These are phyloP conservation scores for Drosophila neutralis DNA, from an alignment of 2,888 invertebrate species.

Conservation along the genomic window DNA sequence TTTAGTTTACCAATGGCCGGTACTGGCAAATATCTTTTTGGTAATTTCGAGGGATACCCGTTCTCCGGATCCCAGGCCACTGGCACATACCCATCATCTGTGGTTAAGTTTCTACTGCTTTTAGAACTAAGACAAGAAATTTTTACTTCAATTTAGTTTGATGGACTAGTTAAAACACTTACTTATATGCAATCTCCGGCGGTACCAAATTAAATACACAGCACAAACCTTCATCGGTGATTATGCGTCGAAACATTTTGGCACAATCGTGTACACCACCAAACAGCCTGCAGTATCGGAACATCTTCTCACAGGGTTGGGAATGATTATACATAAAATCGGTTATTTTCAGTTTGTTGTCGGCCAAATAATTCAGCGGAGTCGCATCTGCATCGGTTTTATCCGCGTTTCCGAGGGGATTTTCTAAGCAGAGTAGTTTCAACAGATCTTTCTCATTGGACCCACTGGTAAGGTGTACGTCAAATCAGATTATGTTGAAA, in stretches of 20 bases:
- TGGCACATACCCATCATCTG: conserved; percentile 42
- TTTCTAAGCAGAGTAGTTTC: conserved; percentile 58
- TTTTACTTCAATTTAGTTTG: neutral
- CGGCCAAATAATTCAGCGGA: neutral
- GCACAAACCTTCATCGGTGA: conserved; percentile 94
- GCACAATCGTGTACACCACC: conserved; percentile 87
- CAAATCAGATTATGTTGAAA: neutral
- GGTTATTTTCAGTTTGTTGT: conserved; percentile 54
- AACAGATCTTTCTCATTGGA: conserved; percentile 64
- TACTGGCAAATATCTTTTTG: conserved; percentile 86
- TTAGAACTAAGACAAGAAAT: neutral
- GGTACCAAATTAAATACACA: conserved; percentile 93
- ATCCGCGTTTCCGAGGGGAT: conserved; percentile 3
- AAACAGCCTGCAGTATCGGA: conserved; percentile 89
- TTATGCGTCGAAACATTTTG: conserved; percentile 89
- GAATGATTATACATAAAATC: conserved; percentile 70
- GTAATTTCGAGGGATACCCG: conserved; percentile 87
- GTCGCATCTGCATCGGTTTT: conserved; percentile 12
- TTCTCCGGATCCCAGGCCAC: conserved; percentile 91
- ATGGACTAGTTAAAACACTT: conserved; percentile 7
- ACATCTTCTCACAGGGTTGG: conserved; percentile 70
- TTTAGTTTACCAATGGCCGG: conserved; percentile 84
- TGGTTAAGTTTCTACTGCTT: conserved; percentile 34
- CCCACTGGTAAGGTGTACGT: conserved; percentile 38
- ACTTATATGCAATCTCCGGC: conserved; percentile 80